Evolutionary conservation across 2,888 invertebrate species (phyloP).

Genomic region (Cylindroiulus punctatus): DNA sequence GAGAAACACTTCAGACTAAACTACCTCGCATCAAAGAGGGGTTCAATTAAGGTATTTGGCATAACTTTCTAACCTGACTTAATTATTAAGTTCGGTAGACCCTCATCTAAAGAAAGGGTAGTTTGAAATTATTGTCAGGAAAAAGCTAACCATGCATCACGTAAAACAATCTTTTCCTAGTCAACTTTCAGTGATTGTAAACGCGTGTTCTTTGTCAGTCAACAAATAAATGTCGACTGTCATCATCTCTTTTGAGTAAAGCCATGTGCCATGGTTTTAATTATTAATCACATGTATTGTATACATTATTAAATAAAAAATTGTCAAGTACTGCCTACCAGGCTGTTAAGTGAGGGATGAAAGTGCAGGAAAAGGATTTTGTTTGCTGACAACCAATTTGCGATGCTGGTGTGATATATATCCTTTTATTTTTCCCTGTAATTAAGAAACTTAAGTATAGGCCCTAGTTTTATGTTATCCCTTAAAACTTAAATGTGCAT

Average conservation of each 20-base stretch:
- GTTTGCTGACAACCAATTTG: constrained; percentile 96
- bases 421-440: constrained; percentile 91
- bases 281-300: constrained; percentile 15
- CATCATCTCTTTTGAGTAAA: constrained; percentile 14
- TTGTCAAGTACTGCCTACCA: constrained; percentile 4
- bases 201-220: neutral
- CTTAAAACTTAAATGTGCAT: neutral
- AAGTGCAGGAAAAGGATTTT: constrained; percentile 89
- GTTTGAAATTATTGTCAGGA: neutral
- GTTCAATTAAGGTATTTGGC: neutral
- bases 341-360: constrained; percentile 57
- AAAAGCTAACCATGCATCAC: neutral
- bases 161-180: neutral
- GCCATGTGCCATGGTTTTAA: neutral
- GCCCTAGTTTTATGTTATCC: neutral
- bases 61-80: neutral
- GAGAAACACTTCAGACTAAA: too few relatives aligned
- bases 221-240: neutral
- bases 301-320: constrained; percentile 10
- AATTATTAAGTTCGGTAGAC: neutral
- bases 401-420: constrained; percentile 97
- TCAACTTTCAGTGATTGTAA: neutral
- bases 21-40: neutral
- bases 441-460: constrained; percentile 57
- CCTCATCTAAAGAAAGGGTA: neutral